A percentile compares a stretch with the other conserved stretches of the same genome.
phyloP scores from a whole-genome alignment of 2,113 vertebrate genomes.

The Platichthys flesus region DNA sequence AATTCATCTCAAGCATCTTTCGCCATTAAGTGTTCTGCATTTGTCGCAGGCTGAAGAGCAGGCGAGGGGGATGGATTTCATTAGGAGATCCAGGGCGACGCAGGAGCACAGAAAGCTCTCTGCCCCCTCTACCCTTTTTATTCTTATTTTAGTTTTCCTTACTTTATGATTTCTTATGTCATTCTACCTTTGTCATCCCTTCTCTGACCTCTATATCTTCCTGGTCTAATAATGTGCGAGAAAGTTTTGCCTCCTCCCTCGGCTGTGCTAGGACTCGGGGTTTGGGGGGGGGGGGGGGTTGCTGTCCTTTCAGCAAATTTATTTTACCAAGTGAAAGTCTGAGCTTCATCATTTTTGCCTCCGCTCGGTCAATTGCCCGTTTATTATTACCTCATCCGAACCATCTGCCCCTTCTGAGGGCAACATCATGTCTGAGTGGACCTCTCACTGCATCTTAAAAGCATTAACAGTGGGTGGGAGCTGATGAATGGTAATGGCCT shows the following conservation, averaged over 20 bases:
- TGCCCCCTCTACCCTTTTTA: conserved; percentile 51
- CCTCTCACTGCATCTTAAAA: conserved; percentile 78
- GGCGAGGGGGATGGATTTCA: conserved; percentile 80
- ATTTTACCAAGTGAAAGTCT: conserved; percentile 73
- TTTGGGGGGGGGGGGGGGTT: conserved; percentile 46
- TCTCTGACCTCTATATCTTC: conserved; percentile 60
- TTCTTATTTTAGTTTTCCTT: conserved; percentile 67
- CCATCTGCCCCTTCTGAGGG: conserved; percentile 75
- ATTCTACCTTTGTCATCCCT: conserved; percentile 44
- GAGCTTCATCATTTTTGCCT: conserved; percentile 72
- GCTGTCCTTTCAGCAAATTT: conserved; percentile 67
- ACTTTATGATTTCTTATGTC: conserved; percentile 63
- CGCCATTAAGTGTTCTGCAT: conserved; percentile 77
- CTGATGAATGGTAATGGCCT: conserved; percentile 80
- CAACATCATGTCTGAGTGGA: conserved; percentile 66
- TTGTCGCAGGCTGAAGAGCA: conserved; percentile 78
- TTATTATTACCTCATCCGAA: conserved; percentile 79
- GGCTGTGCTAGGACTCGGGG: conserved; percentile 46
- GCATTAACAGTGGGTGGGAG: conserved; percentile 77
- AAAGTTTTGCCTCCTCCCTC: conserved; percentile 54
- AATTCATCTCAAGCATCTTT: conserved; percentile 81
- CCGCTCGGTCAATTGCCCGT: conserved; percentile 74
- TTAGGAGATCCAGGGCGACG: conserved; percentile 72
- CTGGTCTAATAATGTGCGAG: conserved; percentile 57
- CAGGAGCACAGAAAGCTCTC: conserved; percentile 65